phyloP scores from a whole-genome alignment of 2,888 invertebrate genomes.

The Papilio elwesi region DNA sequence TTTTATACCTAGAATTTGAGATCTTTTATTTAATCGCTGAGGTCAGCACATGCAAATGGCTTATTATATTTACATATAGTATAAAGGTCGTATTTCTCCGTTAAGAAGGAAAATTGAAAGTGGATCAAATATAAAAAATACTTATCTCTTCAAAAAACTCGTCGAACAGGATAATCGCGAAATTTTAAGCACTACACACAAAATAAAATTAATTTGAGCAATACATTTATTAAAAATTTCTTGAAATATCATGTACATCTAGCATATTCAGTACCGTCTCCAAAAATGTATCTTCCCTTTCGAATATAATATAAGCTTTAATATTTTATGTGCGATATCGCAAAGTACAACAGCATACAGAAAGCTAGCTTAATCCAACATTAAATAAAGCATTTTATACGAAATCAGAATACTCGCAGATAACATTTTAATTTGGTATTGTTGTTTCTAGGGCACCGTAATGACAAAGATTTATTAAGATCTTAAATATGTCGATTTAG shows the following conservation, averaged over 20 bases:
- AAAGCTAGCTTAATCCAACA: not conserved
- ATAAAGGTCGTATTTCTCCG: too few relatives aligned
- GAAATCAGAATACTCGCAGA: conserved; percentile 48
- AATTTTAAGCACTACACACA: not conserved
- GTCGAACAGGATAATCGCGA: not conserved
- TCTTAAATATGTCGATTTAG: too few relatives aligned
- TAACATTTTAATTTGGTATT: conserved; percentile 1
- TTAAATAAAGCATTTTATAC: not conserved
- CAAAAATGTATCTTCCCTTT: not conserved
- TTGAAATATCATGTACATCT: not conserved
- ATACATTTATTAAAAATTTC: not conserved
- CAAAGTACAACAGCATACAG: not conserved
- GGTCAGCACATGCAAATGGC: too few relatives aligned
- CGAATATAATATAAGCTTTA: not conserved
- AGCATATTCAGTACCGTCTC: not conserved
- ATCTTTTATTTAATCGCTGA: too few relatives aligned
- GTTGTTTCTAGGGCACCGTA: too few relatives aligned
- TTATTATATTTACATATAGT: too few relatives aligned
- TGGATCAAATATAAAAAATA: not conserved
- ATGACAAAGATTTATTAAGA: too few relatives aligned
- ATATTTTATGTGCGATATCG: conserved; percentile 7
- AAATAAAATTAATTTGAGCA: not conserved
- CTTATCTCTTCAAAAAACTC: not conserved
- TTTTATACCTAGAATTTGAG: too few relatives aligned
- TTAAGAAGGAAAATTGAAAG: not conserved